Evolutionary conservation across 2,888 invertebrate genomes (phyloP), one percentile per base, ranked within the genome.

Genomic region (Eupithecia inturbata): DNA sequence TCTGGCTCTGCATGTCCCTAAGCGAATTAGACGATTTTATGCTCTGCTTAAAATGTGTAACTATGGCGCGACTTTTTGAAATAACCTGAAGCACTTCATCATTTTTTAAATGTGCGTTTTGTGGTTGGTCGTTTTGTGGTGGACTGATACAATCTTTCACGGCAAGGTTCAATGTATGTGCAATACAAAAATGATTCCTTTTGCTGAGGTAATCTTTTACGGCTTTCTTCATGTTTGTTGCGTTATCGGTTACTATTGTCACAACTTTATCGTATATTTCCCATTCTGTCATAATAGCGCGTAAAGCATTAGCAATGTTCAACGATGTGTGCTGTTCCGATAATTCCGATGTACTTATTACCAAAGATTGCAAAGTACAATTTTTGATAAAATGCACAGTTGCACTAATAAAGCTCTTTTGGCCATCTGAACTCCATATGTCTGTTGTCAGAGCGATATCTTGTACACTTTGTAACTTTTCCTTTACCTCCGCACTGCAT

Each of bases 391-490:
- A 74, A 74, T 74, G 74, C 41, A 49, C 68, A 49, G 71, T 74
- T 16, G 64, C 39, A 68, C 71, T 68, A 22, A 74, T 68, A 33
- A 71, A 74, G 41, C 68, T 68, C 41, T 71, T 71, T 39, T 74
- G 45, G 63, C 62, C 64, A 49, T 74, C 74, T n/a, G 74, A 74
- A 39, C 62, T 71, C 74, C 74, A 74, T 63, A 66, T 70, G 33
- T 73, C 73, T 67, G 73, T 64, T 60, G 70, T 73, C 53, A 70
- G 39, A 22, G 71, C 71, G 22, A 73, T 60, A 73, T 73, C 49
- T 33, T 63, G 57, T 49, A 66, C 53, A 69, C 66, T 28, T 73
- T 71, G 53, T 71, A 71, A 67, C 31, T 57, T 67, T 71, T 67
- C 39, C 60, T 71, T 67, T 28, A 67, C 57, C 39, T 66, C 66